phyloP scores from a whole-genome alignment of 30 jellyfish, hydroid and myxozoan species.

The Turritopsis dohrnii region DNA sequence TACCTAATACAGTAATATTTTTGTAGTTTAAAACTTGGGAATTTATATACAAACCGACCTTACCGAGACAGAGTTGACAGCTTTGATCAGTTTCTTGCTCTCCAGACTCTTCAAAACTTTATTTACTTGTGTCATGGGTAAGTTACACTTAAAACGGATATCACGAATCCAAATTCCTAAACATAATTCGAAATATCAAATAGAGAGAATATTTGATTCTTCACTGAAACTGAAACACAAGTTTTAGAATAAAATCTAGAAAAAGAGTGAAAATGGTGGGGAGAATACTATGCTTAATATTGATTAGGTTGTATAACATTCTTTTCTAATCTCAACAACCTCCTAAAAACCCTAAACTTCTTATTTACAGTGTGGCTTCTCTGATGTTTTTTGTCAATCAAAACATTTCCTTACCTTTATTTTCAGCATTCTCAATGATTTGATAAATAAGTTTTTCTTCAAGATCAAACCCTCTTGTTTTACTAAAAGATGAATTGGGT shows the following conservation, averaged over 20 bases:
- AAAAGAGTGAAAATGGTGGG: too few species aligned
- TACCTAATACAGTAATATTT: too few species aligned
- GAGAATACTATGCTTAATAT: too few species aligned
- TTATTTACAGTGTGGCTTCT: too few species aligned
- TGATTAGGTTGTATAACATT: too few species aligned
- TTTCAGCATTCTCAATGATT: conserved; percentile 76
- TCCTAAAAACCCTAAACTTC: too few species aligned
- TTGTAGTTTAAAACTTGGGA: too few species aligned
- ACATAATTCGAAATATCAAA: not conserved
- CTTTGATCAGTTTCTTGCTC: conserved; percentile 83
- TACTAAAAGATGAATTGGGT: conserved; percentile 32
- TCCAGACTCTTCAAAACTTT: conserved; percentile 83
- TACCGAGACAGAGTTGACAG: conserved; percentile 88
- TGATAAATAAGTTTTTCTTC: conserved; percentile 91
- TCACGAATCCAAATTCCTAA: conserved; percentile 94
- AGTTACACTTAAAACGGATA: conserved; percentile 74
- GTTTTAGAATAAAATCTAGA: too few species aligned
- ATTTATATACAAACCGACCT: not conserved
- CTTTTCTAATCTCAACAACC: too few species aligned
- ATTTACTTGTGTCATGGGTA: conserved; percentile 95
- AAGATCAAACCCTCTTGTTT: conserved; percentile 91
- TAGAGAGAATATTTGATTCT: not conserved
- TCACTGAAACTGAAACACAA: not conserved
- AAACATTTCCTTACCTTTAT: conserved; percentile 51
- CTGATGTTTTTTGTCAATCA: too few species aligned